Conservation (phyloP, 2,113 vertebrate genomes). For the Onychostoma macrolepis region DNA sequence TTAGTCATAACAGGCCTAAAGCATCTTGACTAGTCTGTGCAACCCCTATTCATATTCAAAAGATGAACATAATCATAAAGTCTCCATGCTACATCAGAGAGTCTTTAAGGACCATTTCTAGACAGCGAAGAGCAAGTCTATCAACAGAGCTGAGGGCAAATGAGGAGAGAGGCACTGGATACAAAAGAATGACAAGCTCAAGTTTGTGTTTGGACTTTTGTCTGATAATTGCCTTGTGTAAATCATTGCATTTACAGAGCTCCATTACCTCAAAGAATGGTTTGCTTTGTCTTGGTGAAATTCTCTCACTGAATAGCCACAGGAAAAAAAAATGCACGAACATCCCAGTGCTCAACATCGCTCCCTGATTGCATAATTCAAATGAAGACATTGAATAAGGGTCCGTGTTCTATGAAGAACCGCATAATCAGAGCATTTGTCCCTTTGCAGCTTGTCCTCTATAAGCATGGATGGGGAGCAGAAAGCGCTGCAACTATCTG, state of each 20-base stretch:
- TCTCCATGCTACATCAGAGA: background rate
- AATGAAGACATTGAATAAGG: conserved; percentile 39
- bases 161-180: background rate
- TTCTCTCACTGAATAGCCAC: conserved; percentile 45
- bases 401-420: conserved; percentile 2
- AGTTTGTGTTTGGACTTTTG: conserved; percentile 12
- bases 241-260: conserved; percentile 49
- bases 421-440: conserved; percentile 24
- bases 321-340: background rate
- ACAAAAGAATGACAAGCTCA: conserved; percentile 1
- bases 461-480: background rate
- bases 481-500: conserved; percentile 17
- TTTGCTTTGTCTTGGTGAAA: conserved; percentile 50
- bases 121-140: background rate
- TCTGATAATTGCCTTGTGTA: conserved; percentile 41
- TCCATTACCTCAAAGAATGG: conserved; percentile 53
- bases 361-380: conserved; percentile 26
- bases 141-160: conserved; percentile 5
- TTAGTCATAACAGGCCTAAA: background rate
- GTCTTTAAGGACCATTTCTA: background rate
- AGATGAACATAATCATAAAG: background rate
- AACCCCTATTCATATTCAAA: background rate
- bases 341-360: background rate
- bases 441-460: background rate
- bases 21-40: background rate